These are phyloP conservation scores for Morpho achilles DNA, from an alignment of 2,888 invertebrate species.

Conservation along the genomic window DNA sequence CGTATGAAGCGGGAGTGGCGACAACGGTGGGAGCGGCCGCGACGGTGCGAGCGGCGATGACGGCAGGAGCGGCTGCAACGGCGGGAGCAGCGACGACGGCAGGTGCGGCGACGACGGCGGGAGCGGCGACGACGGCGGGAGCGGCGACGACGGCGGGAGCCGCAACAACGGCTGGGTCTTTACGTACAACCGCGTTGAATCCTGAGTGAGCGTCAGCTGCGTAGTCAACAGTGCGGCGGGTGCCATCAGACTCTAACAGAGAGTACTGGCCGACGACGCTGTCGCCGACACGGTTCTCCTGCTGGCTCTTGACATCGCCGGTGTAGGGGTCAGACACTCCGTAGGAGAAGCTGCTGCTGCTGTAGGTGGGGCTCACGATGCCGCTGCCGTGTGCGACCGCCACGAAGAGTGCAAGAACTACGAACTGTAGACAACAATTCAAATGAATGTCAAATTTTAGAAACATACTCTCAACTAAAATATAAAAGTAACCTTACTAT, in stretches of 20 bases:
- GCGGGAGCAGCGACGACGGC: conserved; percentile 16
- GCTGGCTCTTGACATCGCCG: conserved; percentile 72
- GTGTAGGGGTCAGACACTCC: conserved; percentile 73
- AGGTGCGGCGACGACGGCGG: conserved; percentile 12
- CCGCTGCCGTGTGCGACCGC: conserved; percentile 43
- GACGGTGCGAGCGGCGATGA: neutral
- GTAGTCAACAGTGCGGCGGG: conserved; percentile 74
- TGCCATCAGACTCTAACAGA: conserved; percentile 72
- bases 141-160: conserved; percentile 33
- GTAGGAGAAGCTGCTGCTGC: conserved; percentile 66
- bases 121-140: conserved; percentile 29
- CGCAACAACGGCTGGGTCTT: conserved; percentile 51
- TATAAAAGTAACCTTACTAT: too few relatives aligned
- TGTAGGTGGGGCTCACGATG: conserved; percentile 43
- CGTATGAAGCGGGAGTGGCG: conserved; percentile 21
- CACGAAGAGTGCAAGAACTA: conserved; percentile 45
- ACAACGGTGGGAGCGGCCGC: conserved; percentile 21
- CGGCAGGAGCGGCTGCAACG: conserved; percentile 5
- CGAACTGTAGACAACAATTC: conserved; percentile 45
- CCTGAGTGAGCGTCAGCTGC: conserved; percentile 68
- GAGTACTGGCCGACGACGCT: conserved; percentile 72
- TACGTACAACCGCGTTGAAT: conserved; percentile 76
- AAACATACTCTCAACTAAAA: too few relatives aligned
- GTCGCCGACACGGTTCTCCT: conserved; percentile 68
- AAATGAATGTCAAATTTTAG: conserved; percentile 14